Evolutionary conservation across 1,140 invertebrate genomes (phyloP), one percentile per base, ranked within the genome.

Genomic region (Neodiprion virginianus): DNA sequence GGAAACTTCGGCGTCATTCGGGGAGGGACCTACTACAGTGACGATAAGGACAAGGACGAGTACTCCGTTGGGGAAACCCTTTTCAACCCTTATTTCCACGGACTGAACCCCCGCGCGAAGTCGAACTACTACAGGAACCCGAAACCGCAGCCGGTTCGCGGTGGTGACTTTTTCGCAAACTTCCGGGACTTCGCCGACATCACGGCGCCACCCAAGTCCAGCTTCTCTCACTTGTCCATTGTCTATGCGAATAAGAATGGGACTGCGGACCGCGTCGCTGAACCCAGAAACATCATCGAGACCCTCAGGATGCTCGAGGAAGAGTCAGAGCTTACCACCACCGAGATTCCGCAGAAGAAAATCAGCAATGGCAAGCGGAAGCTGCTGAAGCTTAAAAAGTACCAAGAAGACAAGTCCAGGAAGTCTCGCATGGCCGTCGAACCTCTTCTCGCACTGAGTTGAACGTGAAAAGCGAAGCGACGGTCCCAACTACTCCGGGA

Each of bases 181-280:
- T 96, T 96, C 88, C 91, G 94, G 75, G 95, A 96, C 80, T 96
- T 96, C 81, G 95, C 95, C 1, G 95, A 96, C 79, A 96, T 96
- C 47, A 96, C 95, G 65, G 93, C 94, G 8, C 94, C 94, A 11
- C 92, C 94, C 0, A 94, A 95, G 81, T 91, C 94, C 1, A 94
- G 94, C 7, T 96, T 93, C 83, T 96, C 95, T 0, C 93, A 96
- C 78, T 92, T 93, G 74, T 94, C 95, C 23, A 93, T 96, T 0
- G 94, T 96, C 0, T 95, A 96, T 82, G 92, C 93, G 0, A 95
- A 94, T 75, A 93, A 94, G 83, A 95, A 95, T 77, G 82, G 86
- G 82, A 89, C 86, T 85, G 50, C 84, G 76, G 83, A 84, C 70
- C 89, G 89, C 5, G 80, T 90, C 74, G 87, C 89, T 4, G 90